A percentile compares a stretch with the other conserved stretches of the same genome.
Evolutionary conservation across 2,888 invertebrate species (phyloP).

Genomic region (Gasteruption jaculator): DNA sequence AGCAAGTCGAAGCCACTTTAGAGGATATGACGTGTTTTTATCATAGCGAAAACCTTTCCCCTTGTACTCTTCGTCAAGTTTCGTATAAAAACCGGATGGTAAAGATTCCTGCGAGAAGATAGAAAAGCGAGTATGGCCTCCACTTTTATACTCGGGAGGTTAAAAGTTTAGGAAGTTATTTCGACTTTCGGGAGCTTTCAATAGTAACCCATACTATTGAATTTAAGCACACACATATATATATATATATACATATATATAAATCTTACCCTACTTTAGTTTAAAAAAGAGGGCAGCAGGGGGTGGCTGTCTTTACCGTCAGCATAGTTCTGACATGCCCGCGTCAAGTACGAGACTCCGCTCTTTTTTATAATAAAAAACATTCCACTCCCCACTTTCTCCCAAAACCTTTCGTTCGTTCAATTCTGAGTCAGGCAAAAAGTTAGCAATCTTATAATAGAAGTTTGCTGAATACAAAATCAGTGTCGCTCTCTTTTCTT

Average conservation of each 20-base stretch:
- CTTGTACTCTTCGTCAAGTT: constrained; percentile 26
- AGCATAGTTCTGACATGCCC: too few relatives aligned
- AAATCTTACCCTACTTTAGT: too few relatives aligned
- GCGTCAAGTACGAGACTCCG: too few relatives aligned
- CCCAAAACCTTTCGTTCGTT: constrained; percentile 12
- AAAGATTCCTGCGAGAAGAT: constrained; percentile 40
- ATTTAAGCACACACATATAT: too few relatives aligned
- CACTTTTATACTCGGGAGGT: constrained; percentile 43
- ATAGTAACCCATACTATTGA: too few relatives aligned
- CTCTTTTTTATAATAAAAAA: constrained; percentile 8
- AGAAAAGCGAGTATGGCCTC: constrained; percentile 36
- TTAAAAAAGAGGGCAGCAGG: too few relatives aligned
- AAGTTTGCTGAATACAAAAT: constrained; percentile 44
- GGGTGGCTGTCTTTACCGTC: too few relatives aligned
- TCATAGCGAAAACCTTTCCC: constrained; percentile 28
- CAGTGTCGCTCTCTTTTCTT: constrained; percentile 33
- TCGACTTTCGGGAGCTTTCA: constrained; percentile 43
- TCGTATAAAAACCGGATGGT: constrained; percentile 29
- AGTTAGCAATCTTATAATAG: constrained; percentile 42
- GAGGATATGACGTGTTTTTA: constrained; percentile 43
- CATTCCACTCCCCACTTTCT: constrained; percentile 15
- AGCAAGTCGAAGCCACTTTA: constrained; percentile 28
- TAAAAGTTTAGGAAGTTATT: constrained; percentile 47
- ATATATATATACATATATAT: too few relatives aligned
- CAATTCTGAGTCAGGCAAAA: constrained; percentile 28